Evolutionary conservation across 2,113 vertebrate species (phyloP), one percentile per base, ranked within the genome.

Genomic region (Tachycineta bicolor): DNA sequence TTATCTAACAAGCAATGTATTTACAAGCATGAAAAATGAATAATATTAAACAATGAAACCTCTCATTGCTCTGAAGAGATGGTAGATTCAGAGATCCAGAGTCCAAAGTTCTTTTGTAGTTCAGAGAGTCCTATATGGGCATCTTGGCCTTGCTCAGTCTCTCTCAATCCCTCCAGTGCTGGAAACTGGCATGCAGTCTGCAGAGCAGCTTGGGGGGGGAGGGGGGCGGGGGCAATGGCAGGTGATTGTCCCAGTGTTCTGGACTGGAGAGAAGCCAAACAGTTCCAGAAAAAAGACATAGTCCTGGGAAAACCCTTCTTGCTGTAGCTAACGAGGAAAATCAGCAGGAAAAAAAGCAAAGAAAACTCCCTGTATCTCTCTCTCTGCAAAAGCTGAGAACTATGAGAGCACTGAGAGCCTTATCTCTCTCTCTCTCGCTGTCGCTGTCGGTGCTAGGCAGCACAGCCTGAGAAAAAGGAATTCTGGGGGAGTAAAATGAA

Each of bases 141-240:
- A n/a, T n/a, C n/a, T n/a, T n/a, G n/a, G n/a, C n/a, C n/a, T n/a
- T n/a, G n/a, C 33, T 47, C 65, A 34, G 17, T 21, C 24, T 50
- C 46, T 15, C 3, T n/a, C n/a, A n/a, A n/a, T n/a, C n/a, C n/a
- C n/a, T n/a, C n/a, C n/a, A 3, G 13, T 25, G 46, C 18, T 69
- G 4, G 3, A 25, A 14, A 5, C 12, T 2, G 4, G 10, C 10
- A 4, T 37, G 22, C 64, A 47, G 64, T 23, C 23, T 7, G 1
- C 69, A 43, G 17, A n/a, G 17, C 39, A 73, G 9, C 14, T n/a
- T n/a, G n/a, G n/a, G n/a, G n/a, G n/a, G n/a, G 3, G 14, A 12
- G 12, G n/a, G 4, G 12, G n/a, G 17, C 26, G 9, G 1, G 0
- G 28, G 37, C 2, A n/a, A n/a, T n/a, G n/a, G n/a, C n/a, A n/a